phyloP scores from a whole-genome alignment of 2,797 vertebrate species.

The Bufotes viridis region DNA sequence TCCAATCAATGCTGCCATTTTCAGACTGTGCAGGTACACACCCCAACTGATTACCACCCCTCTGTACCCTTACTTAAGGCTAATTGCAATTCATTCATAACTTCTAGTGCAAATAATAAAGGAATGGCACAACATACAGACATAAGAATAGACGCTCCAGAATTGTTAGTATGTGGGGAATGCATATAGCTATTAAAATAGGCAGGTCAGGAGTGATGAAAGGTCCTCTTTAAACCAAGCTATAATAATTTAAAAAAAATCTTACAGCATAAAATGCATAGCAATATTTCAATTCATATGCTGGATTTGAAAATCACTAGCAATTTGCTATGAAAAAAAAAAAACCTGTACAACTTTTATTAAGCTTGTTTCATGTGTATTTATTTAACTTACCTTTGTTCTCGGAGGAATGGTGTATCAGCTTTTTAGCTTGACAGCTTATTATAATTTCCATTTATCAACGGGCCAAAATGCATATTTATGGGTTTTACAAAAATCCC shows the following conservation, averaged over 20 bases:
- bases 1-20: too few species aligned
- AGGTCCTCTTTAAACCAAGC: not conserved
- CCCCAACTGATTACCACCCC: too few species aligned
- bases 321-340: slow-evolving; percentile 13
- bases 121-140: too few species aligned
- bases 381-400: slow-evolving; percentile 58
- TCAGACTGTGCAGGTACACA: too few species aligned
- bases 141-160: too few species aligned
- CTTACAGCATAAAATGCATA: not conserved
- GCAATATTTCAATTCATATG: not conserved
- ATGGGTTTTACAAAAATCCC: slow-evolving; percentile 56
- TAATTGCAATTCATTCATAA: too few species aligned
- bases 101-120: too few species aligned
- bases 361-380: slow-evolving; percentile 52
- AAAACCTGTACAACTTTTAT: slow-evolving; percentile 23
- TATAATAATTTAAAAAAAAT: not conserved
- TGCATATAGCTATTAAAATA: too few species aligned
- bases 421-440: slow-evolving; percentile 58
- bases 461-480: slow-evolving; percentile 54
- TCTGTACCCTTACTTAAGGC: too few species aligned
- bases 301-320: slow-evolving; percentile 3
- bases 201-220: too few species aligned
- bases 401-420: slow-evolving; percentile 53
- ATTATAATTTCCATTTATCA: slow-evolving; percentile 61
- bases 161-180: too few species aligned